A percentile compares a stretch with the other conserved stretches of the same genome.
Evolutionary conservation across 2,888 invertebrate species (phyloP).

Genomic region (Tachystola acroxantha): DNA sequence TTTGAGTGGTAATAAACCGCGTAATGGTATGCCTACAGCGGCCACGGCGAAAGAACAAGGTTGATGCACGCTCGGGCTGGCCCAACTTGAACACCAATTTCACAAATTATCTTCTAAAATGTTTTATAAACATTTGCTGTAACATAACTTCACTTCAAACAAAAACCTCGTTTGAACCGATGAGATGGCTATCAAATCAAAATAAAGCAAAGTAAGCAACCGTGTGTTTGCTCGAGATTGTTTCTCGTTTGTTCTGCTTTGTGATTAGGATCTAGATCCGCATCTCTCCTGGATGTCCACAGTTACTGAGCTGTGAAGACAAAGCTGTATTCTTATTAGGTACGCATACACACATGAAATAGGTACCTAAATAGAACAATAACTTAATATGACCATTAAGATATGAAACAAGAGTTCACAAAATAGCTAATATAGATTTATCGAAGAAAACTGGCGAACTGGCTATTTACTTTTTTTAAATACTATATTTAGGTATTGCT

Average conservation of each 20-base stretch:
- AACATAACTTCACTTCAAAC: neutral
- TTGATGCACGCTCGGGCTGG: slow-evolving; percentile 17
- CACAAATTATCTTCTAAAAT: neutral
- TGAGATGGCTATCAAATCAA: slow-evolving; percentile 6
- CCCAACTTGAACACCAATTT: slow-evolving; percentile 3
- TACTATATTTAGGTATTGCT: too few relatives aligned
- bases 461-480: too few relatives aligned
- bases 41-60: slow-evolving; percentile 21
- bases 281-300: slow-evolving; percentile 16
- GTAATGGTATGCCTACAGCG: slow-evolving; percentile 20
- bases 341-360: too few relatives aligned
- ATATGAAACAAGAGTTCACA: too few relatives aligned
- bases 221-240: slow-evolving; percentile 2
- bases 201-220: slow-evolving; percentile 4
- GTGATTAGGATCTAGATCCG: slow-evolving; percentile 25
- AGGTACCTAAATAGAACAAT: too few relatives aligned
- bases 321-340: neutral
- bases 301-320: slow-evolving; percentile 4
- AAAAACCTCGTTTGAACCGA: slow-evolving; percentile 2
- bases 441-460: too few relatives aligned
- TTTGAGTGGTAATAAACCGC: slow-evolving; percentile 30
- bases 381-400: too few relatives aligned
- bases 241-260: slow-evolving; percentile 21
- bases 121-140: too few relatives aligned
- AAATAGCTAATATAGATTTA: too few relatives aligned